Evolutionary conservation across 2,797 vertebrate genomes (phyloP).

Genomic region (Anomalospiza imberbis): DNA sequence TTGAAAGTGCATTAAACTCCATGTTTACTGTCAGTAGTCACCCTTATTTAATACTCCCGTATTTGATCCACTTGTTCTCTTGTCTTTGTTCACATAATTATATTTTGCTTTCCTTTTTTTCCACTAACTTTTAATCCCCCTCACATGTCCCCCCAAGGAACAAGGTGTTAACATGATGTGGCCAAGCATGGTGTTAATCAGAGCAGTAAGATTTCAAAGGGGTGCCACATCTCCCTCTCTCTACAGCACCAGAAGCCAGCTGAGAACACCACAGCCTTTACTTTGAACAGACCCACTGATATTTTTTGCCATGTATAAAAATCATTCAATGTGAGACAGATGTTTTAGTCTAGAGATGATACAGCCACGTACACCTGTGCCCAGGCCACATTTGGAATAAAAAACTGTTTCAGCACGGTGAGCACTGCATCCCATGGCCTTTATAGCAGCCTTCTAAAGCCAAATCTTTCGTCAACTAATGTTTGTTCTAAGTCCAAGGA

Average conservation of each 20-base stretch:
- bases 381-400: background rate
- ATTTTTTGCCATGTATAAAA: background rate
- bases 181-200: background rate
- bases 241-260: background rate
- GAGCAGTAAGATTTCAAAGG: background rate
- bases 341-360: background rate
- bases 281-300: background rate
- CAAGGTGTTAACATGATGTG: background rate
- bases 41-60: background rate
- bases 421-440: background rate
- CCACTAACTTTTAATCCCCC: background rate
- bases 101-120: background rate
- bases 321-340: background rate
- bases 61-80: background rate
- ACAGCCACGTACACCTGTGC: background rate
- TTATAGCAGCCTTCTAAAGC: background rate
- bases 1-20: background rate
- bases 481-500: background rate
- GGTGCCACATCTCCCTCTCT: background rate
- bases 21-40: background rate
- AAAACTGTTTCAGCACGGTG: background rate
- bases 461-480: background rate
- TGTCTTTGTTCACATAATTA: background rate
- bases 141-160: background rate
- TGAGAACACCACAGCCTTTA: background rate